Base-by-base conservation (phyloP, 2,113 vertebrate species). In the Toxostoma redivivum region DNA sequence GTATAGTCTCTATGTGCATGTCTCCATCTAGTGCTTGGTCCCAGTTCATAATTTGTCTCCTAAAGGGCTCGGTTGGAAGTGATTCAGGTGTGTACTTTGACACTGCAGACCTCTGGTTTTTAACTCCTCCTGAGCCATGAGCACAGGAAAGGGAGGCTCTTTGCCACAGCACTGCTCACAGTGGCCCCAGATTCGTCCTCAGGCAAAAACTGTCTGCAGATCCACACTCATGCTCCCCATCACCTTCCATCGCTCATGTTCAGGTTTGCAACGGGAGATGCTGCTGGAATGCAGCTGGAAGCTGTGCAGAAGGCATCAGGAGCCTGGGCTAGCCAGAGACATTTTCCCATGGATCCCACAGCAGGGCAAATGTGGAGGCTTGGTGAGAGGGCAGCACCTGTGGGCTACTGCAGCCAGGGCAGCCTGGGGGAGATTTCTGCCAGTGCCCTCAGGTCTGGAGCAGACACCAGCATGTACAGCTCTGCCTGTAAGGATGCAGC, bases 1-100 rank as follows among this genome's bases (percentile, higher is more conserved):
- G n/a, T 15, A 19, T 2, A 20, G 72, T 64, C n/a, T 38, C 37
- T 40, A 24, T n/a, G 69, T 28, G 27, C 31, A 19, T 2, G 2
- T 62, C 78, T 40, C 61, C 73, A 82, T 38, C 81, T 72, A 79
- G 40, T 44, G 54, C 56, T 19, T 44, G 20, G 5, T 67, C 22
- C 28, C 61, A n/a, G 20, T 12, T 40, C 22, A 5, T 5, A 62
- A 12, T 40, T 56, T 38, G 11, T 57, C 28, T 48, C 15, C 38
- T 21, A 21, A 57, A 73, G 24, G 17, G 25, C 24, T 86, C 37
- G 2, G 4, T 15, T 27, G 45, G 58, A 65, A 69, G 25, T 0
- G 0, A 42, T 5, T 19, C 3, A 37, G 6, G 7, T 25, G 6
- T 5, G 6, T 23, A 33, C 4, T n/a, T 37, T 6, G 30, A 25